phyloP scores from a whole-genome alignment of 1,140 invertebrate species.

The Drosophila bocqueti region DNA sequence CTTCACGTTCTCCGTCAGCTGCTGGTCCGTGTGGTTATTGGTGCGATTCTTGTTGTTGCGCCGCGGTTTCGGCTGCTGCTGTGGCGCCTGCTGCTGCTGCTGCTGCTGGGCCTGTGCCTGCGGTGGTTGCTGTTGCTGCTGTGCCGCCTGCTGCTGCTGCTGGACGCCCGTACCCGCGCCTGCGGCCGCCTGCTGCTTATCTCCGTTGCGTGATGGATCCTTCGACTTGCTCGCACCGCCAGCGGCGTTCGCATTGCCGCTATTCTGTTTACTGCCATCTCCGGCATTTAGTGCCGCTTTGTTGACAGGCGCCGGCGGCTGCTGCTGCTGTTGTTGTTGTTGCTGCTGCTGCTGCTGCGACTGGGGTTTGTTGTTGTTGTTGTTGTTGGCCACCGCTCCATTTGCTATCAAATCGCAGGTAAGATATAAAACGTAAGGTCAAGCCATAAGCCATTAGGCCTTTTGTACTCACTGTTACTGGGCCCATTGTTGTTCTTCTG shows the following conservation, averaged over 20 bases:
- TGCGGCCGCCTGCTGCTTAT: slow-evolving; percentile 47
- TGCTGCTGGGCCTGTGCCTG: slow-evolving; percentile 34
- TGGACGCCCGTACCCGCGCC: slow-evolving; percentile 25
- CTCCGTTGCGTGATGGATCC: slow-evolving; percentile 56
- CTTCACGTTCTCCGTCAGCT: slow-evolving; percentile 66
- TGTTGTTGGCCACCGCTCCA: slow-evolving; percentile 66
- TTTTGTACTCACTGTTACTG: slow-evolving; percentile 75
- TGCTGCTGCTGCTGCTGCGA: slow-evolving; percentile 44
- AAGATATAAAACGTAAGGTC: neutral
- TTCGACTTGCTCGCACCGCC: slow-evolving; percentile 64
- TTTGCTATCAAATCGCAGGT: slow-evolving; percentile 57
- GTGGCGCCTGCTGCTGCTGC: slow-evolving; percentile 25
- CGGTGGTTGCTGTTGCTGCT: slow-evolving; percentile 28
- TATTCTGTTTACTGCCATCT: slow-evolving; percentile 76
- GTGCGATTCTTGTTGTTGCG: slow-evolving; percentile 80
- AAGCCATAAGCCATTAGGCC: neutral
- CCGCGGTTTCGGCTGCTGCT: slow-evolving; percentile 73
- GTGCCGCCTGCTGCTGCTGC: slow-evolving; percentile 32
- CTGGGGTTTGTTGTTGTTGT: slow-evolving; percentile 70
- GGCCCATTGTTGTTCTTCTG: slow-evolving; percentile 81
- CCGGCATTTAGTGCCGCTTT: slow-evolving; percentile 61
- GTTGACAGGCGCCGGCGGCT: slow-evolving; percentile 46
- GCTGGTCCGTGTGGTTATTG: slow-evolving; percentile 75
- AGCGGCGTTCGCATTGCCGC: slow-evolving; percentile 63
- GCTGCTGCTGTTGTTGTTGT: slow-evolving; percentile 42